Percentiles rank a stretch among this genome's conserved stretches.
These are phyloP conservation scores for Percina caprodes DNA, from an alignment of 2,113 vertebrate genomes.

Conservation along the genomic window DNA sequence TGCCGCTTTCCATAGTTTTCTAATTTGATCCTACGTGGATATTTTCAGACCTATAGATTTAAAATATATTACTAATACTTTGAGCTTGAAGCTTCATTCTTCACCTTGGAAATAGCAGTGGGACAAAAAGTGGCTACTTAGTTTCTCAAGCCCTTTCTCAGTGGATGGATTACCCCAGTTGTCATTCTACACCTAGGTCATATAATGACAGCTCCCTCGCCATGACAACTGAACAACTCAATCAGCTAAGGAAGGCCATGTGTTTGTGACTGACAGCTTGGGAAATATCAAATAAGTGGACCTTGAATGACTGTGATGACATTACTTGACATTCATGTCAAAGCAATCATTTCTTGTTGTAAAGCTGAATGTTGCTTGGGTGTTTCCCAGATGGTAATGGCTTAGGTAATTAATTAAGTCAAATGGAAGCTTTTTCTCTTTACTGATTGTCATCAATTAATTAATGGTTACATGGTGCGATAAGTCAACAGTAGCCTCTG, in stretches of 20 bases:
- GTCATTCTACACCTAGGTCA: background rate
- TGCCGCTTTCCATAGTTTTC: too few species aligned
- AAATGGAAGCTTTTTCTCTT: conserved; percentile 69
- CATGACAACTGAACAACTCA: background rate
- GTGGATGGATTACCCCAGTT: background rate
- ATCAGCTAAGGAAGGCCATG: background rate
- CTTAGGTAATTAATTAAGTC: conserved; percentile 74
- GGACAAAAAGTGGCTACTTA: too few species aligned
- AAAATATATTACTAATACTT: background rate
- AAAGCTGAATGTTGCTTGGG: conserved; percentile 22
- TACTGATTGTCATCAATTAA: conserved; percentile 81
- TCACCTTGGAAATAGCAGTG: background rate
- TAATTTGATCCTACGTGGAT: background rate
- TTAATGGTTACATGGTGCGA: conserved; percentile 73
- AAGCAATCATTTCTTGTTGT: conserved; percentile 4
- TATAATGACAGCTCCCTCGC: background rate
- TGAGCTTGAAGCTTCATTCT: background rate
- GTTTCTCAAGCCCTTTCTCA: background rate
- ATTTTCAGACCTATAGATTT: background rate
- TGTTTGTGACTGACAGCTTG: background rate
- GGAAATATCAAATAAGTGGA: background rate
- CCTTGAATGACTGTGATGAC: background rate
- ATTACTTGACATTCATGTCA: background rate
- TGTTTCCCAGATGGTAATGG: conserved; percentile 48
- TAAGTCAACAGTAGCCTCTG: conserved; percentile 66